phyloP scores from a whole-genome alignment of 2,797 vertebrate genomes.

The Xenops minutus region DNA sequence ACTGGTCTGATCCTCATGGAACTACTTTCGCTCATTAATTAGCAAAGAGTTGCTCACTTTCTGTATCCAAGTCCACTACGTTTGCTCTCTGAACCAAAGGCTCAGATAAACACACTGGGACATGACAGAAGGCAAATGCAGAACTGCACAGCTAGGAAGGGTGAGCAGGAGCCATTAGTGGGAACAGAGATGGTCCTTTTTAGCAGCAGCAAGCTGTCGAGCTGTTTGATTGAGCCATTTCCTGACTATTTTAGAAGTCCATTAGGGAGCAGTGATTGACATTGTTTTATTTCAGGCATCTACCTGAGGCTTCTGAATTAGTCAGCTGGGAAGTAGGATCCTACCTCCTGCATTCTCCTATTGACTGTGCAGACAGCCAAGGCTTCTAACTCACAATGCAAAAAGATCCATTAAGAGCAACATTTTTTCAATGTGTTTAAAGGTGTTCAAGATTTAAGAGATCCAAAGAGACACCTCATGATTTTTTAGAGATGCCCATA shows the following conservation, averaged over 20 bases:
- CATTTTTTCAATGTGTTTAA: not conserved
- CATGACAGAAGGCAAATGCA: not conserved
- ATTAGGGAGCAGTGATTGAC: constrained; percentile 56
- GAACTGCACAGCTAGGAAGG: not conserved
- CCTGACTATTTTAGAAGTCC: constrained; percentile 54
- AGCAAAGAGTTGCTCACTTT: not conserved
- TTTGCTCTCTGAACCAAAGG: not conserved
- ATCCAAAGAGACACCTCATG: not conserved
- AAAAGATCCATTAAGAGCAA: not conserved
- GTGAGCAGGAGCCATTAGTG: not conserved
- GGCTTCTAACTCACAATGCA: not conserved
- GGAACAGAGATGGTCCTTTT: not conserved
- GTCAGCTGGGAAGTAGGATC: constrained; percentile 9
- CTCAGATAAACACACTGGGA: not conserved
- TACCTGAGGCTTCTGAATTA: constrained; percentile 56
- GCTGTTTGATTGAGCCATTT: constrained; percentile 35
- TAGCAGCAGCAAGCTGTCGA: constrained; percentile 14
- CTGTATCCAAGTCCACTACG: not conserved
- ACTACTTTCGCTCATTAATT: not conserved
- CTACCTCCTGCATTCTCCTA: not conserved
- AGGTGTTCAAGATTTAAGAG: not conserved
- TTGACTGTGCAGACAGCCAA: not conserved
- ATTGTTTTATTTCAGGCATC: constrained; percentile 24
- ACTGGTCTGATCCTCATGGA: not conserved
- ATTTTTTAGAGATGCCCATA: not conserved